phyloP scores from a whole-genome alignment of 2,113 vertebrate species.

The Maylandia zebra region DNA sequence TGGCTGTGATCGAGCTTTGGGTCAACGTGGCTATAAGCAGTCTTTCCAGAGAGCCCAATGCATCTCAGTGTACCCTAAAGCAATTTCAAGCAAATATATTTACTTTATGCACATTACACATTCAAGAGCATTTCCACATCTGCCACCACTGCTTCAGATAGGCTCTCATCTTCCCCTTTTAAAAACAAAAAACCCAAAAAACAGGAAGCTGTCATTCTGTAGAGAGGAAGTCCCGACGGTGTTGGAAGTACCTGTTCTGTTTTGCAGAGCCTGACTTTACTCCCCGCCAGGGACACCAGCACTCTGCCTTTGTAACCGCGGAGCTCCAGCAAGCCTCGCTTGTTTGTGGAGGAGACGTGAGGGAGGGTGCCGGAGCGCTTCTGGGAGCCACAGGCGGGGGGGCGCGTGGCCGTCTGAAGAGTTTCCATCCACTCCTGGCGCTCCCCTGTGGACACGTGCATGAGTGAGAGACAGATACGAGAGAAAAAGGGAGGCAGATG shows the following conservation, averaged over 20 bases:
- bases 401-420: constrained; percentile 75
- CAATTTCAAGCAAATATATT: constrained; percentile 3
- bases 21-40: background rate
- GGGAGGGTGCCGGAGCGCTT: constrained; percentile 47
- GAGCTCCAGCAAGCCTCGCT: constrained; percentile 84
- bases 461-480: constrained; percentile 16
- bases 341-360: constrained; percentile 67
- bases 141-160: constrained; percentile 14
- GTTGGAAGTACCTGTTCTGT: constrained; percentile 84
- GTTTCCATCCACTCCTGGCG: constrained; percentile 88
- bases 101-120: constrained; percentile 6
- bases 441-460: constrained; percentile 74
- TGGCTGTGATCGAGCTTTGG: background rate
- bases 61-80: background rate
- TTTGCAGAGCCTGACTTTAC: constrained; percentile 91
- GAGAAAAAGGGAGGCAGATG: background rate
- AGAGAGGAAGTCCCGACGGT: constrained; percentile 47
- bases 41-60: background rate
- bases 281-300: constrained; percentile 83
- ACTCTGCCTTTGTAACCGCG: constrained; percentile 93
- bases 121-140: constrained; percentile 13
- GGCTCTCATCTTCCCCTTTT: constrained; percentile 9
- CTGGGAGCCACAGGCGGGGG: constrained; percentile 59
- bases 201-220: constrained; percentile 51
- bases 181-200: background rate